Conservation (phyloP, 2,888 invertebrate genomes). For the Cerceris rybyensis region DNA sequence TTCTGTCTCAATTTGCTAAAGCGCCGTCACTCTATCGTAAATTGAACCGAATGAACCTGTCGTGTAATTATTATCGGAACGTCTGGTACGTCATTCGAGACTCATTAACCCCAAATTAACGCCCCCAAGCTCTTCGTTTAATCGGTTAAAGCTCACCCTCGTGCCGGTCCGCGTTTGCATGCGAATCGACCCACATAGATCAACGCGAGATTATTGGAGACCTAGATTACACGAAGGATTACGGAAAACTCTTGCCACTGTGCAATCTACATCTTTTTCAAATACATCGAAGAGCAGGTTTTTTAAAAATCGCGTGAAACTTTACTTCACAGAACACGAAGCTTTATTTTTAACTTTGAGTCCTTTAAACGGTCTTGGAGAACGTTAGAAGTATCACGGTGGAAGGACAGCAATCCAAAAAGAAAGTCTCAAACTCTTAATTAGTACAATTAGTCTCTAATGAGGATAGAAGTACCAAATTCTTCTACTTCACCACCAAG, state of each 20-base stretch:
- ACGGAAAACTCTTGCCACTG: background rate
- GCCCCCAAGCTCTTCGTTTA: slow-evolving; percentile 15
- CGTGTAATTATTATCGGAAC: slow-evolving; percentile 21
- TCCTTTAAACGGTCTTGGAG: no score
- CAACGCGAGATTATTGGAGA: slow-evolving; percentile 23
- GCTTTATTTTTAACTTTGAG: no score
- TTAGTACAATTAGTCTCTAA: no score
- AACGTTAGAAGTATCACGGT: no score
- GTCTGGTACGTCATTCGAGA: slow-evolving; percentile 4
- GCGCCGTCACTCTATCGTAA: background rate
- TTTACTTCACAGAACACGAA: background rate
- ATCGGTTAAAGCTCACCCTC: slow-evolving; percentile 34
- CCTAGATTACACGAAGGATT: slow-evolving; percentile 26
- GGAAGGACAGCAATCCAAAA: no score
- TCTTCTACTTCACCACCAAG: no score
- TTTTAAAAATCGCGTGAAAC: background rate
- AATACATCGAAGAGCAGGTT: no score
- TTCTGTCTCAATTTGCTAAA: background rate
- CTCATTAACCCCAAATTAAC: slow-evolving; percentile 24
- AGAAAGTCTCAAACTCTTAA: no score
- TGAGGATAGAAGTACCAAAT: no score
- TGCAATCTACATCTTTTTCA: background rate
- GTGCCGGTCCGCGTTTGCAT: slow-evolving; percentile 29
- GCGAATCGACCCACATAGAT: slow-evolving; percentile 52
- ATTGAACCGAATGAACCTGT: slow-evolving; percentile 5